Evolutionary conservation across 2,113 vertebrate species (phyloP), one percentile per base, ranked within the genome.

Genomic region (Pavo muticus): DNA sequence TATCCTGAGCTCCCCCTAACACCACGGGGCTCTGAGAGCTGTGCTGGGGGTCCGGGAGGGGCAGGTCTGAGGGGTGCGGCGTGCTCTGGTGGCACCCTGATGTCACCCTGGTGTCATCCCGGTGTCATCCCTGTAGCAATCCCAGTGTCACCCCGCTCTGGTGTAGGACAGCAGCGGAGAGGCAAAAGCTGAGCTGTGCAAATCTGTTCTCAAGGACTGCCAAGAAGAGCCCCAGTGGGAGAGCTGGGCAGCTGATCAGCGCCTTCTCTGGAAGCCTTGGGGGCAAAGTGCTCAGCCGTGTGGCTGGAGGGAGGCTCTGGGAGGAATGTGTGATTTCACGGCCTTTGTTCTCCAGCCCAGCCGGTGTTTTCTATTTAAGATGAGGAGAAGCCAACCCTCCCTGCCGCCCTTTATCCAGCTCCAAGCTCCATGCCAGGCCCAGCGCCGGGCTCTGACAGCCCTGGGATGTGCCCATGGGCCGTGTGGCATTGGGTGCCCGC

Each of bases 341-440:
- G 0, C 24, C 71, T 63, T 82, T 54, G 29, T 3, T 84, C 88
- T 48, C 16, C 25, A 71, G 71, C 3, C 1, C 8, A 59, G 23
- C 6, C 6, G 1, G 0, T 67, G 48, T 14, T 61, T 80, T 68
- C 65, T 45, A 25, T 80, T 75, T 40, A 15, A 44, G 77, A 60
- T 20, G 74, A 29, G 24, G 11, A 11, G 30, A 67, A 6, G 5
- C 5, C 42, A 40, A 40, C 24, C n/a, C 52, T 0, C 0, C 11
- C 1, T 2, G 1, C 18, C 10, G 29, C 40, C 40, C 14, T 29
- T 68, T 56, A 15, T 19, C 64, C 0, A 6, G 17, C 40, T 54
- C 65, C 10, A 12, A n/a, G 25, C 29, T 63, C 0, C 0, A n/a
- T 1, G 2, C 11, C 2, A 50, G 17, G 23, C 12, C 14, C 25